Conservation (phyloP, 2,113 vertebrate genomes). For the Galemys pyrenaicus region DNA sequence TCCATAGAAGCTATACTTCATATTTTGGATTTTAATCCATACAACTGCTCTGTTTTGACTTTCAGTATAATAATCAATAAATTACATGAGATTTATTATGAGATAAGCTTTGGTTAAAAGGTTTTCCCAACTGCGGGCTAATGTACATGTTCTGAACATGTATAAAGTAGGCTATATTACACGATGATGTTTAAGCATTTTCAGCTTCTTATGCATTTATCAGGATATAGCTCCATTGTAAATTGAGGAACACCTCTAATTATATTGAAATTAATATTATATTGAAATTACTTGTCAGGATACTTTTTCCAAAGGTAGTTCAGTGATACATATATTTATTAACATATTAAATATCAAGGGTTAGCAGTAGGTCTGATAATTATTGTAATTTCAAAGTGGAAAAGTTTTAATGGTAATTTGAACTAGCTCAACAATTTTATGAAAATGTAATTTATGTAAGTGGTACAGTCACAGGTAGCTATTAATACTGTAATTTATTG, state of each 20-base stretch:
- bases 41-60: background rate
- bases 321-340: background rate
- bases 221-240: background rate
- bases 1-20: background rate
- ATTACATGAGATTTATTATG: background rate
- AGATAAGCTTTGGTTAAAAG: background rate
- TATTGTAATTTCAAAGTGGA: constrained; percentile 9
- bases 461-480: background rate
- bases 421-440: background rate
- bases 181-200: background rate
- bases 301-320: background rate
- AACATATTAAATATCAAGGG: constrained; percentile 1
- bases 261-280: background rate
- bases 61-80: background rate
- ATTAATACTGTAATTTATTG: background rate
- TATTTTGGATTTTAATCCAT: background rate
- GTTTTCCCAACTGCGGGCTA: background rate
- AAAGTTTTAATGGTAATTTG: background rate
- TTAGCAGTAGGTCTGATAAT: background rate
- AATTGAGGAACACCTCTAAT: background rate
- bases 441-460: background rate
- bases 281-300: constrained; percentile 15
- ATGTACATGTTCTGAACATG: background rate
- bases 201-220: background rate
- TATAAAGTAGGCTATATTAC: background rate